Conservation (phyloP, 2,113 vertebrate species). For the Actenoides hombroni region DNA sequence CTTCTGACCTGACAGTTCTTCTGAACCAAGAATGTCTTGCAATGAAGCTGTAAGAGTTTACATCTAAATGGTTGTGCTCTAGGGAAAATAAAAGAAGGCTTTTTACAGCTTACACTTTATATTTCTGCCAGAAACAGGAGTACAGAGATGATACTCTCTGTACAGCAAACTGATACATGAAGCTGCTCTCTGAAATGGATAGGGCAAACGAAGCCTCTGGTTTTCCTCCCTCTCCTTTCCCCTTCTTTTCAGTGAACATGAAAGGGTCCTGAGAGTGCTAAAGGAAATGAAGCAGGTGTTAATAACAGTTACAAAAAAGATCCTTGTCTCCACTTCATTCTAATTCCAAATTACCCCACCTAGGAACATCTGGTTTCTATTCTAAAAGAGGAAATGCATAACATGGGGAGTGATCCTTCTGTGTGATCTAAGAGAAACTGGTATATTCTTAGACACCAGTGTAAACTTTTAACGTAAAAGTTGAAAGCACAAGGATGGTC, state of each 20-base stretch:
- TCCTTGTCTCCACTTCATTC: not conserved
- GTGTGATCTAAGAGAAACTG: not conserved
- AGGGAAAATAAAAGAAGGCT: conserved; percentile 26
- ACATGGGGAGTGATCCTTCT: not conserved
- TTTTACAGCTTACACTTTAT: conserved; percentile 17
- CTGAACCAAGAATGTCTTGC: conserved; percentile 25
- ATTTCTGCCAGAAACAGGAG: not conserved
- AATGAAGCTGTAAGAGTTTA: conserved; percentile 51
- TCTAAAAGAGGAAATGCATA: conserved; percentile 29
- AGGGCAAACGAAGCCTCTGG: not conserved
- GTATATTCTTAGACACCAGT: not conserved
- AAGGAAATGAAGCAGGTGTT: conserved; percentile 60
- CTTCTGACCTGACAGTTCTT: conserved; percentile 65
- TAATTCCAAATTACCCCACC: not conserved
- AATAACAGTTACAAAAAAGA: conserved; percentile 40
- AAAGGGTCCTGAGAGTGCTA: not conserved
- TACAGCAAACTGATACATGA: not conserved
- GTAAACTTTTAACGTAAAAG: not conserved
- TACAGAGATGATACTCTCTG: not conserved
- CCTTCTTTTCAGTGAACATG: not conserved
- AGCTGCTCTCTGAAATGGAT: not conserved
- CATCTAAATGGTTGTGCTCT: conserved; percentile 28
- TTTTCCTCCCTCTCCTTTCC: not conserved
- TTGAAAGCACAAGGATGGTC: not conserved
- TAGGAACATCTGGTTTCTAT: conserved; percentile 58